Percentiles rank a stretch among this genome's conserved stretches.
These are phyloP conservation scores for Oreotrochilus melanogaster DNA, from an alignment of 2,113 vertebrate genomes.

Conservation along the genomic window DNA sequence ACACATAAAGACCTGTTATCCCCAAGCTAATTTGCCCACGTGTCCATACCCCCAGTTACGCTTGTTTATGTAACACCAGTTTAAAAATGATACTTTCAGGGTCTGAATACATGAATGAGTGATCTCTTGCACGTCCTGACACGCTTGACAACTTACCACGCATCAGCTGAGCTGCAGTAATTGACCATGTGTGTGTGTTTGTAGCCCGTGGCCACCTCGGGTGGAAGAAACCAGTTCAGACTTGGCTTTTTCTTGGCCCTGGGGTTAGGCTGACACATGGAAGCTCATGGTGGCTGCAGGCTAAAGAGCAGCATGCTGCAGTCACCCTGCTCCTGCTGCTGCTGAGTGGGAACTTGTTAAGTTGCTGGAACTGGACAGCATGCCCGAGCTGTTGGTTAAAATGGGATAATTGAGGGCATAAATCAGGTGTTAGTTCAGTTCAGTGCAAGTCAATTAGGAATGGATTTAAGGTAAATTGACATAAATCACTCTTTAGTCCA, in stretches of 20 bases:
- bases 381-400: not conserved
- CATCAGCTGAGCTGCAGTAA: conserved; percentile 25
- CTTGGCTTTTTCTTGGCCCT: conserved; percentile 25
- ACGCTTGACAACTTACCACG: conserved; percentile 24
- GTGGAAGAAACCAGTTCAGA: conserved; percentile 35
- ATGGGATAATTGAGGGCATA: not conserved
- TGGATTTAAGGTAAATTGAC: conserved; percentile 5
- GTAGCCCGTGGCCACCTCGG: not conserved
- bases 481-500: conserved; percentile 5
- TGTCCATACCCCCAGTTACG: not conserved
- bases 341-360: not conserved
- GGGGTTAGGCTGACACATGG: not conserved
- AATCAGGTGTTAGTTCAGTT: conserved; percentile 27
- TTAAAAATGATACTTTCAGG: conserved; percentile 21
- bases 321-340: not conserved
- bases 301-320: not conserved
- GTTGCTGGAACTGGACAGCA: not conserved
- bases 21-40: not conserved
- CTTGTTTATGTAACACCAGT: not conserved
- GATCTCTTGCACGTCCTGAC: conserved; percentile 49
- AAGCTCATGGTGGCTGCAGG: conserved; percentile 3
- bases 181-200: conserved; percentile 56
- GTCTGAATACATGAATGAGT: conserved; percentile 27
- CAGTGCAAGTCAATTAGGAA: not conserved
- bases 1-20: not conserved